A percentile compares a stretch with the other conserved stretches of the same genome.
phyloP scores from a whole-genome alignment of 2,113 vertebrate genomes.

The Bucco capensis region DNA sequence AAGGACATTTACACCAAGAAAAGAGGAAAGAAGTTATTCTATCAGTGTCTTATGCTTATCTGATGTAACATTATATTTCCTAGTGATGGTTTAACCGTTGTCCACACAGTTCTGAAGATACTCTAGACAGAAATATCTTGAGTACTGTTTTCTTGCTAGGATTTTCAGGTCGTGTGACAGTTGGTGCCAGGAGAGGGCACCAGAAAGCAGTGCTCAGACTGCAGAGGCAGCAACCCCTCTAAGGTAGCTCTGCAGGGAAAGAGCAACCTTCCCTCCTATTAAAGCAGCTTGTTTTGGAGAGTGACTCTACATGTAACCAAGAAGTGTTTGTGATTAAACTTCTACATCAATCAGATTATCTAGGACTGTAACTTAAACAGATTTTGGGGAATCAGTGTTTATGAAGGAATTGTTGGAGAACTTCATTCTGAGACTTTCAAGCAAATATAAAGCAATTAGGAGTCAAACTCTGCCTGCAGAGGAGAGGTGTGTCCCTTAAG shows the following conservation, averaged over 20 bases:
- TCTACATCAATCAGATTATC: too few species aligned
- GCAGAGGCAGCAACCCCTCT: not conserved
- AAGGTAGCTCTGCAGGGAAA: not conserved
- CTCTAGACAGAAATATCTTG: rapidly evolving
- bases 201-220: not conserved
- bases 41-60: not conserved
- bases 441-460: not conserved
- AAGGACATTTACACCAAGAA: not conserved
- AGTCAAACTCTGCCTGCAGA: not conserved
- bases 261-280: not conserved
- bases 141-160: rapidly evolving
- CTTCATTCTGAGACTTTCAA: not conserved
- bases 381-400: rapidly evolving
- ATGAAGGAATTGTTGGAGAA: not conserved
- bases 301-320: not conserved
- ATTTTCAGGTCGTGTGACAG: not conserved
- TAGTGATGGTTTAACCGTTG: not conserved
- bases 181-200: slow-evolving; percentile 42
- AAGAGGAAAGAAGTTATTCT: not conserved
- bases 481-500: rapidly evolving
- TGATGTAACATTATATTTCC: not conserved
- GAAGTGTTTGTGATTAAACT: not conserved
- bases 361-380: too few species aligned
- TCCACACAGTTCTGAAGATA: not conserved
- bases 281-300: not conserved